These are phyloP conservation scores for Platysternon megacephalum DNA, from an alignment of 2,113 vertebrate genomes.

Conservation along the genomic window DNA sequence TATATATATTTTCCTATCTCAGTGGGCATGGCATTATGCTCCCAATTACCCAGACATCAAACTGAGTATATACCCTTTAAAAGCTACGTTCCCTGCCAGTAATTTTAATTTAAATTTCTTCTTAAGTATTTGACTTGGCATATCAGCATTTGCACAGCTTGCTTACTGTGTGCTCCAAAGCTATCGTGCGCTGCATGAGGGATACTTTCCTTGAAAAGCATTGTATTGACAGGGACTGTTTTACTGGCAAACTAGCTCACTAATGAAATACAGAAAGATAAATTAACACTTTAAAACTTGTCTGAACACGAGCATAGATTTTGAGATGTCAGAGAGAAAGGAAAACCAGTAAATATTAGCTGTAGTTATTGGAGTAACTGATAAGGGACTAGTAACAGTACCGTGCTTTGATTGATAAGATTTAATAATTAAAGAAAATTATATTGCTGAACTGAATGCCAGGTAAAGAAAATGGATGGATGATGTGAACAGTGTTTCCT, in stretches of 20 bases:
- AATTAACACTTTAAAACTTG: not conserved
- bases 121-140: not conserved
- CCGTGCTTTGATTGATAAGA: slow-evolving; percentile 50
- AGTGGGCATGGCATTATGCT: not conserved
- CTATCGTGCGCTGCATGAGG: not conserved
- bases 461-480: slow-evolving; percentile 22
- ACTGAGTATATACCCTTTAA: not conserved
- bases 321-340: not conserved
- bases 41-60: not conserved
- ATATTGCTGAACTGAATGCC: slow-evolving; percentile 43
- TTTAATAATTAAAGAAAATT: slow-evolving; percentile 63
- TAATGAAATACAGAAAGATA: not conserved
- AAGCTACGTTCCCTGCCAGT: not conserved
- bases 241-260: not conserved
- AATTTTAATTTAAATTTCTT: not conserved
- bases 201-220: not conserved
- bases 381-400: slow-evolving; percentile 46
- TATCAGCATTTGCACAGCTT: not conserved
- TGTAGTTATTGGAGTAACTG: slow-evolving; percentile 44
- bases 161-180: slow-evolving; percentile 15
- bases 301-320: not conserved
- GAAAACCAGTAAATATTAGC: slow-evolving; percentile 39
- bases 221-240: not conserved
- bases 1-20: not conserved
- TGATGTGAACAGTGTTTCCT: slow-evolving; percentile 18